These are phyloP conservation scores for Diadegma fenestrale DNA, from an alignment of 2,888 invertebrate genomes.

Conservation along the genomic window DNA sequence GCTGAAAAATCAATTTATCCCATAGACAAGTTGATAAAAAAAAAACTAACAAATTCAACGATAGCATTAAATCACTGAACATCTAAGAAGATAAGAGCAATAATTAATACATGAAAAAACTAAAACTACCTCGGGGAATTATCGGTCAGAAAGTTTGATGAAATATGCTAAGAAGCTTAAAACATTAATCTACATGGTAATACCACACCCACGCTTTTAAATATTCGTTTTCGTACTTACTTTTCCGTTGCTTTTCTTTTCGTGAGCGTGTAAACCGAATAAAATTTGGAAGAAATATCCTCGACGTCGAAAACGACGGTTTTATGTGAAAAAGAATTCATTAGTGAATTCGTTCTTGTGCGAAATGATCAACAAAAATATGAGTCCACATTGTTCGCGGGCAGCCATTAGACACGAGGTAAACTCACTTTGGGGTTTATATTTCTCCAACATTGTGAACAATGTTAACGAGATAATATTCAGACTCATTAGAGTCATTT, in stretches of 20 bases:
- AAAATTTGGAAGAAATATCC: background rate
- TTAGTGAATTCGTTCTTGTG: background rate
- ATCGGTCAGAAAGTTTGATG: conserved; percentile 76
- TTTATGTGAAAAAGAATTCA: background rate
- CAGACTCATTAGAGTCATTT: conserved; percentile 37
- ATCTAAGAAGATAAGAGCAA: conserved; percentile 79
- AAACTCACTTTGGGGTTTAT: conserved; percentile 30
- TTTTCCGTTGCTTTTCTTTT: background rate
- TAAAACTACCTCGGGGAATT: conserved; percentile 72
- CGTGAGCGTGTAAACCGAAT: background rate
- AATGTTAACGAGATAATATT: conserved; percentile 19
- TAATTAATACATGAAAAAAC: conserved; percentile 82
- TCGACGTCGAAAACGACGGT: background rate
- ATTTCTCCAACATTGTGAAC: conserved; percentile 20
- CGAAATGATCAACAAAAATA: background rate
- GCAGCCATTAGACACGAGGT: background rate
- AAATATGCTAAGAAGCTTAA: conserved; percentile 81
- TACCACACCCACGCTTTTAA: background rate
- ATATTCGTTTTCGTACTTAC: background rate
- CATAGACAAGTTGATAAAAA: conserved; percentile 31
- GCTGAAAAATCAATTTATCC: conserved; percentile 38
- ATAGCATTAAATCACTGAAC: conserved; percentile 77
- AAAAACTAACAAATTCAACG: background rate
- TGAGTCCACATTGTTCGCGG: background rate
- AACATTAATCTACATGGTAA: conserved; percentile 53